Evolutionary conservation across 2,113 vertebrate genomes (phyloP).

Genomic region (Dromaius novaehollandiae): DNA sequence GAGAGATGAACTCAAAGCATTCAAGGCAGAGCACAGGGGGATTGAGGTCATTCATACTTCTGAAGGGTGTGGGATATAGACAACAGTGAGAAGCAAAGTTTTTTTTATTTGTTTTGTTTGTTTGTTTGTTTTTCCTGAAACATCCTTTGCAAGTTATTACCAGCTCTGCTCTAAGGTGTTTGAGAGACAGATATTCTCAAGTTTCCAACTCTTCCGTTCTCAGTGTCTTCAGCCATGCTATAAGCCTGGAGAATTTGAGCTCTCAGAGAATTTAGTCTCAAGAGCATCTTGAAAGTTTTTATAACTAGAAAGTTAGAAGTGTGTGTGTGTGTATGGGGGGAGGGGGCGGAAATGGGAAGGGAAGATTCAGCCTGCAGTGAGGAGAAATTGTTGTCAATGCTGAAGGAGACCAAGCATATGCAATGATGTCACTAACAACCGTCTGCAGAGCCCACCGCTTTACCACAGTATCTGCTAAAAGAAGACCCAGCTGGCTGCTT

Average conservation of each 20-base stretch:
- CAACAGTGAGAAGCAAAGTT: neutral
- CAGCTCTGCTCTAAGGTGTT: neutral
- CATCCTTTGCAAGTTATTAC: neutral
- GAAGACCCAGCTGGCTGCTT: neutral
- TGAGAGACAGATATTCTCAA: neutral
- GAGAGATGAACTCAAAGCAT: neutral
- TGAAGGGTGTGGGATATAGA: neutral
- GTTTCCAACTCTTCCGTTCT: neutral
- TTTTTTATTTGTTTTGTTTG: neutral
- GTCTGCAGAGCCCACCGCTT: neutral
- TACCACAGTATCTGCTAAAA: neutral
- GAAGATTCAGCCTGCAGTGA: neutral
- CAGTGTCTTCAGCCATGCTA: neutral
- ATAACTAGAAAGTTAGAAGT: neutral
- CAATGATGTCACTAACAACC: neutral
- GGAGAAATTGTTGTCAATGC: neutral
- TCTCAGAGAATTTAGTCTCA: neutral
- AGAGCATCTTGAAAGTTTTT: neutral
- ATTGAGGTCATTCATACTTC: neutral
- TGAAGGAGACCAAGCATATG: neutral
- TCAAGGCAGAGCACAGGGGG: rapidly evolving
- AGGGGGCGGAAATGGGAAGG: neutral
- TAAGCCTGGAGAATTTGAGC: neutral
- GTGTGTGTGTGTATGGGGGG: neutral
- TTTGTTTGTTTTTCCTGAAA: neutral